These are phyloP conservation scores for Automeris io DNA, from an alignment of 2,888 invertebrate species.

Conservation along the genomic window DNA sequence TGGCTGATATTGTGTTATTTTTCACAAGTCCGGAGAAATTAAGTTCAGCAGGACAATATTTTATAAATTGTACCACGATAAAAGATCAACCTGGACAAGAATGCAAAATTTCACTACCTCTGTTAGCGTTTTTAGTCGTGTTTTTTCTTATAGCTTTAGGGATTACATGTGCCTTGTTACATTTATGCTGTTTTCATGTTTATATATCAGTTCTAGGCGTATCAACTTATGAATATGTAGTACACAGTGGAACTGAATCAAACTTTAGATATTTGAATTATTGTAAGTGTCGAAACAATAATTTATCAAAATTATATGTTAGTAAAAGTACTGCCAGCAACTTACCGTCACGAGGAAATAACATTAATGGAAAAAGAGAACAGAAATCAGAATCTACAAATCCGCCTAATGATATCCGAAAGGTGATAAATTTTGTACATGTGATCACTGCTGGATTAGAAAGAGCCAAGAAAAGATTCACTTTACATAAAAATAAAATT, in stretches of 20 bases:
- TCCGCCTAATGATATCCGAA: conserved; percentile 23
- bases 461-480: conserved; percentile 49
- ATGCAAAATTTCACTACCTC: conserved; percentile 50
- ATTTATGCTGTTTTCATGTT: conserved; percentile 91
- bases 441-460: conserved; percentile 52
- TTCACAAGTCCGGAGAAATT: conserved; percentile 77
- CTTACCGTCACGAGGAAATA: conserved; percentile 22
- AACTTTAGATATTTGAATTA: conserved; percentile 24
- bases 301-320: conserved; percentile 22
- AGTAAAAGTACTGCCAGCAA: conserved; percentile 15
- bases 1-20: conserved; percentile 82
- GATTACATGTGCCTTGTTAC: conserved; percentile 85
- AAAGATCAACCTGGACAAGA: conserved; percentile 27
- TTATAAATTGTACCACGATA: conserved; percentile 44
- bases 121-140: conserved; percentile 63
- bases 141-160: conserved; percentile 84
- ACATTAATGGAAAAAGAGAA: conserved; percentile 17
- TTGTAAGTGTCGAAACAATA: conserved; percentile 31
- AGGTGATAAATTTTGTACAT: conserved; percentile 44
- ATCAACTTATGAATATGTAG: conserved; percentile 93
- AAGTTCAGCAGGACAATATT: conserved; percentile 74
- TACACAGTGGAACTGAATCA: conserved; percentile 35
- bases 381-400: conserved; percentile 14
- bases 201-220: conserved; percentile 90
- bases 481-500: conserved; percentile 57